Evolutionary conservation across 2,113 vertebrate genomes (phyloP), one percentile per base, ranked within the genome.

Genomic region (Grammomys dolichurus): DNA sequence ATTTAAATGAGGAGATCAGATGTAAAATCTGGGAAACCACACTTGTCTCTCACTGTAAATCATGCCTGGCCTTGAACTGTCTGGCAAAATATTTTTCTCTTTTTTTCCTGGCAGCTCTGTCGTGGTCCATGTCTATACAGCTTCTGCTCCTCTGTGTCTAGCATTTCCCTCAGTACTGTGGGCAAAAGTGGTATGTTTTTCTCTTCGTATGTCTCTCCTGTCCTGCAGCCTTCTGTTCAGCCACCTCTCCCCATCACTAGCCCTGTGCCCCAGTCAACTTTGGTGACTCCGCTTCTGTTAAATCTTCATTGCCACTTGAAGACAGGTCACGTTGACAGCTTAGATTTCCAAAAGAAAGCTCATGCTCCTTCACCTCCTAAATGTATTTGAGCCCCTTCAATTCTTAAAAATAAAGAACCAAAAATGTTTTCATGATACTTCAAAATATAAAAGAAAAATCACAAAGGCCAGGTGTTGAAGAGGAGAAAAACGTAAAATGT

Each of bases 161-260:
- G 99, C 98, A 99, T 99, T 99, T 99, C 99, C 98, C 99, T 99
- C 98, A 99, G 98, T 98, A 98, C 99, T 98, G 98, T 99, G 97
- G 99, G 98, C 99, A 99, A 99, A 98, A 98, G 98, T 97, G 99
- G 99, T 99, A 99, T 97, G 99, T 99, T 98, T 97, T 91, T 46
- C 98, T 98, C 98, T 98, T 97, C 97, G 98, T 98, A 96, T 91
- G 97, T 98, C 96, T 98, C 73, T n/a, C 69, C 91, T 96, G 97
- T 97, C 82, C 98, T 63, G 95, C 96, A 96, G 94, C 54, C 94
- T 91, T 86, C 96, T 97, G n/a, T 95, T 33, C 95, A 67, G 86
- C 73, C 96, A 24, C 60, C 82, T 93, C 95, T 92, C 90, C 76
- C 48, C 67, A 33, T 91, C 48, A 8, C 76, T 87, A n/a, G 89